These are phyloP conservation scores for Timandra comae DNA, from an alignment of 2,888 invertebrate genomes.

Conservation along the genomic window DNA sequence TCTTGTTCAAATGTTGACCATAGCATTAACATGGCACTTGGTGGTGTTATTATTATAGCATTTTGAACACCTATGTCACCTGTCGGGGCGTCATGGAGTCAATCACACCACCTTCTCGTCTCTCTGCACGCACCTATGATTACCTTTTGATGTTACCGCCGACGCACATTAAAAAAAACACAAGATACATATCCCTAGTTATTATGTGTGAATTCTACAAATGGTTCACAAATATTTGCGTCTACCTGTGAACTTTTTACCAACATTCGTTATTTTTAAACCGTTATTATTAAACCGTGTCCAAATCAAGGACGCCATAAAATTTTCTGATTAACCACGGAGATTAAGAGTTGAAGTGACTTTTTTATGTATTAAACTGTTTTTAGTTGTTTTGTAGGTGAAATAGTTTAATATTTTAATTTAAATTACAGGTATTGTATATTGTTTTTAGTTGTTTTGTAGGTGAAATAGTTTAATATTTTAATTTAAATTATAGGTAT, in stretches of 20 bases:
- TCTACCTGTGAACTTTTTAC: conserved; percentile 68
- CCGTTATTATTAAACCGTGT: no score
- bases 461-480: no score
- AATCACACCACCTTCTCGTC: conserved; percentile 64
- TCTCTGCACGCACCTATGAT: conserved; percentile 54
- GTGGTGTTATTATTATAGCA: no score
- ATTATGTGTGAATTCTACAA: conserved; percentile 75
- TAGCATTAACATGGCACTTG: no score
- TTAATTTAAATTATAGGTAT: no score
- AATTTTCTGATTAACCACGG: conserved; percentile 53
- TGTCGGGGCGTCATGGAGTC: conserved; percentile 53
- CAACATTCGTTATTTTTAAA: conserved; percentile 55
- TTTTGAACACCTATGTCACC: conserved; percentile 46
- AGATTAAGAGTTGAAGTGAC: conserved; percentile 37
- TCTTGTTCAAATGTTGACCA: no score
- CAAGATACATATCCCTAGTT: conserved; percentile 61
- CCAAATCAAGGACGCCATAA: conserved; percentile 58
- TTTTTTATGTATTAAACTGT: neutral
- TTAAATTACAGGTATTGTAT: no score
- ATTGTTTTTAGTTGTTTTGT: neutral
- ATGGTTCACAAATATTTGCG: conserved; percentile 76
- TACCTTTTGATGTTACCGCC: conserved; percentile 53
- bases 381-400: neutral
- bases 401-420: no score
- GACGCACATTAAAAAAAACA: conserved; percentile 43